Conservation (phyloP, 2,797 vertebrate genomes). For the Halcyon smyrnensis region DNA sequence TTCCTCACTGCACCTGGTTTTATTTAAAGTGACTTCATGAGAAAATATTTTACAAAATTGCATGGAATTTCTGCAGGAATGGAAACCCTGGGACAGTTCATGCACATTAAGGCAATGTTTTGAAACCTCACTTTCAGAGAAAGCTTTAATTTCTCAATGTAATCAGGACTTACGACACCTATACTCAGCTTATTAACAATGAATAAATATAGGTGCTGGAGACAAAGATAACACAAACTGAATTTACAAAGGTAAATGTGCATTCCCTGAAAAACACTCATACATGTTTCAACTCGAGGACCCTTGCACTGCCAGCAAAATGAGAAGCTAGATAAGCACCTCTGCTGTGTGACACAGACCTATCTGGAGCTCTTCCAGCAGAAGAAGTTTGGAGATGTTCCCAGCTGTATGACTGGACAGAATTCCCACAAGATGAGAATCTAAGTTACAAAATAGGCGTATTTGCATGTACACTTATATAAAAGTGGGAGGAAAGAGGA, state of each 20-base stretch:
- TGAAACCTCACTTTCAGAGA: not conserved
- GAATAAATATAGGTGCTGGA: not conserved
- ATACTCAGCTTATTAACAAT: not conserved
- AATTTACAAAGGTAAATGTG: not conserved
- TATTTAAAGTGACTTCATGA: not conserved
- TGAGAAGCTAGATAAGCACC: not conserved
- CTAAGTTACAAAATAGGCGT: not conserved
- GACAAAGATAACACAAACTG: not conserved
- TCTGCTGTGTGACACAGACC: not conserved
- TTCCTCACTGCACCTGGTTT: not conserved
- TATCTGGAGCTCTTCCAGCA: not conserved
- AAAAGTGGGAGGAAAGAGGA: not conserved
- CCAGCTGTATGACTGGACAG: not conserved
- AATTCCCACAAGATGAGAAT: not conserved
- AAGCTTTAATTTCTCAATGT: not conserved
- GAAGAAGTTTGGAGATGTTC: not conserved
- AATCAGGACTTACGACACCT: not conserved
- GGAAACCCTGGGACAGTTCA: not conserved
- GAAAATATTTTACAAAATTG: not conserved
- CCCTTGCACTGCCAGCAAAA: not conserved
- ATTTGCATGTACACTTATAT: not conserved
- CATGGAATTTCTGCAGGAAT: not conserved
- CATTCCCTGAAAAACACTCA: not conserved
- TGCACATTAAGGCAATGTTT: rapidly evolving
- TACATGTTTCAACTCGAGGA: not conserved